Evolutionary conservation across 2,888 invertebrate species (phyloP).

Genomic region (Nymphalis polychloros): DNA sequence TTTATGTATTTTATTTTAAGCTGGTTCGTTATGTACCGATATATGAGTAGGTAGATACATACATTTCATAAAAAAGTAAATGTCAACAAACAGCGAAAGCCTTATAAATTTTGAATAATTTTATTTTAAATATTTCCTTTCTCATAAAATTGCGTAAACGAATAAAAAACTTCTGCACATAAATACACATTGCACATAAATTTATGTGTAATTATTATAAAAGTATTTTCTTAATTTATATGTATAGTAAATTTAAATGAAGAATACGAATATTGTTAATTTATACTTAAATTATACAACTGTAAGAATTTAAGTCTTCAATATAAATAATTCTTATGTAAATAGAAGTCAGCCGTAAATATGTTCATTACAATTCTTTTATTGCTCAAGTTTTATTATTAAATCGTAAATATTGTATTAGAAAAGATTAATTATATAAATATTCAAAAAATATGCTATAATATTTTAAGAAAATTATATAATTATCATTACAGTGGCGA

Average conservation of each 20-base stretch:
- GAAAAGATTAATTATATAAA: neutral
- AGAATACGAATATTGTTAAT: neutral
- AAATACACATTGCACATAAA: neutral
- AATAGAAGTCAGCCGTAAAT: constrained; percentile 3
- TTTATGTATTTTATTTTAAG: no score
- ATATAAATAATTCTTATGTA: neutral
- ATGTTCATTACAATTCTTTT: neutral
- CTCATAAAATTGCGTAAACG: neutral
- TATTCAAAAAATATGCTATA: no score
- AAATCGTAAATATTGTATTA: neutral
- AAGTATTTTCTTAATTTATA: constrained; percentile 8
- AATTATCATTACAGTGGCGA: no score
- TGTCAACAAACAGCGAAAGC: neutral
- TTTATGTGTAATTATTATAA: constrained; percentile 1
- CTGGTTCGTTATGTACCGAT: no score
- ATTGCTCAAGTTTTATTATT: neutral
- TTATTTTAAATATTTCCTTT: neutral
- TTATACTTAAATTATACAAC: constrained; percentile 6
- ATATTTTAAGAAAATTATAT: no score
- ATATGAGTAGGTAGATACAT: no score
- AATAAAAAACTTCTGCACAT: constrained; percentile 2
- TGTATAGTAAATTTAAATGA: neutral
- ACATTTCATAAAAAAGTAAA: no score
- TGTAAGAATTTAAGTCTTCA: neutral
- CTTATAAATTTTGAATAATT: neutral